phyloP scores from a whole-genome alignment of 2,797 vertebrate genomes.

The Zenarchopterus dispar region DNA sequence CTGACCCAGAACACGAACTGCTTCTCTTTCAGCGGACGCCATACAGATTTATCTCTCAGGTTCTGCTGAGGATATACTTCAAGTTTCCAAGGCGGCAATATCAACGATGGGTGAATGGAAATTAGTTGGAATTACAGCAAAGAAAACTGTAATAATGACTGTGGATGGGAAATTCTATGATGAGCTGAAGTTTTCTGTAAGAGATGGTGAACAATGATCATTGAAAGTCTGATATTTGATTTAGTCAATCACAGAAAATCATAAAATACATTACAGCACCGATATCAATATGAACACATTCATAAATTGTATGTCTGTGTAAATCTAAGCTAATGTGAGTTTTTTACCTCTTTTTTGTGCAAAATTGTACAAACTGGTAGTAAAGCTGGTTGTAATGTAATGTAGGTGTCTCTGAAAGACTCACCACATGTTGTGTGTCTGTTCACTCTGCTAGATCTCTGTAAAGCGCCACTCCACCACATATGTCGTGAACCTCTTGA shows the following conservation, averaged over 20 bases:
- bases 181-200: constrained; percentile 61
- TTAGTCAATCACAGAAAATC: background rate
- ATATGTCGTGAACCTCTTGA: constrained; percentile 75
- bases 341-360: too few relatives aligned
- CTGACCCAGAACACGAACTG: background rate
- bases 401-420: too few relatives aligned
- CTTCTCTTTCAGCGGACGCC: constrained; percentile 50
- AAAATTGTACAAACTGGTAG: too few relatives aligned
- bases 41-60: constrained; percentile 15
- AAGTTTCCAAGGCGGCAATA: constrained; percentile 47
- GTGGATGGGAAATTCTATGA: rapidly evolving
- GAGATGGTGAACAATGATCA: background rate
- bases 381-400: too few relatives aligned
- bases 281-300: too few relatives aligned
- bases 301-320: too few relatives aligned
- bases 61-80: constrained; percentile 32
- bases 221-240: background rate
- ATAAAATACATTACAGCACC: too few relatives aligned
- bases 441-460: constrained; percentile 28
- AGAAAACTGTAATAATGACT: background rate
- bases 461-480: constrained; percentile 43
- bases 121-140: constrained; percentile 57
- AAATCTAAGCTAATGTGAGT: too few relatives aligned
- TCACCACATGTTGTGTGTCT: background rate
- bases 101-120: constrained; percentile 77